phyloP scores from a whole-genome alignment of 2,113 vertebrate species.

The Tachuris rubrigastra region DNA sequence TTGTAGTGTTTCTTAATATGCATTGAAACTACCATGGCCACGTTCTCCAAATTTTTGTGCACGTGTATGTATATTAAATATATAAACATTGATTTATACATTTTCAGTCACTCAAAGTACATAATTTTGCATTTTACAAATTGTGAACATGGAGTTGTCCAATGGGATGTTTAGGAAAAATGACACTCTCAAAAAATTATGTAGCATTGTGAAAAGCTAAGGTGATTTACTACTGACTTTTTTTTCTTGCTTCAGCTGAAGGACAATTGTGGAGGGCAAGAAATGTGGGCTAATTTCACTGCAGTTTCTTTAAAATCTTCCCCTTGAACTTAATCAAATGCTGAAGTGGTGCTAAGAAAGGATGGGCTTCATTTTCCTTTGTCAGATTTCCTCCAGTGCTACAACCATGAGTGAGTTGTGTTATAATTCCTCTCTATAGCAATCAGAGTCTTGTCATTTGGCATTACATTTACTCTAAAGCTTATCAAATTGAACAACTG shows the following conservation, averaged over 20 bases:
- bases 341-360: background rate
- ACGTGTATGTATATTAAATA: background rate
- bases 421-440: background rate
- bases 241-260: background rate
- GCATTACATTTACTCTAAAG: background rate
- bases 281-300: background rate
- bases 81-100: constrained; percentile 29
- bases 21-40: constrained; percentile 39
- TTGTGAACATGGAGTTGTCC: background rate
- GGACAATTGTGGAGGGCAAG: background rate
- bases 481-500: background rate
- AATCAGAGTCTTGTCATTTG: background rate
- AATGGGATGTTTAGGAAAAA: constrained; percentile 39
- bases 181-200: background rate
- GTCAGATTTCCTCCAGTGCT: background rate
- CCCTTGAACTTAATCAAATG: background rate
- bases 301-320: background rate
- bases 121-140: constrained; percentile 32
- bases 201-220: background rate
- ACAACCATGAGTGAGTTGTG: background rate
- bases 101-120: constrained; percentile 58
- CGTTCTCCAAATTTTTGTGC: constrained; percentile 2
- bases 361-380: background rate
- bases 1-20: constrained; percentile 47
- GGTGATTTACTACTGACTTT: background rate